These are phyloP conservation scores for Callosobruchus maculatus DNA, from an alignment of 2,888 invertebrate genomes.

Conservation along the genomic window DNA sequence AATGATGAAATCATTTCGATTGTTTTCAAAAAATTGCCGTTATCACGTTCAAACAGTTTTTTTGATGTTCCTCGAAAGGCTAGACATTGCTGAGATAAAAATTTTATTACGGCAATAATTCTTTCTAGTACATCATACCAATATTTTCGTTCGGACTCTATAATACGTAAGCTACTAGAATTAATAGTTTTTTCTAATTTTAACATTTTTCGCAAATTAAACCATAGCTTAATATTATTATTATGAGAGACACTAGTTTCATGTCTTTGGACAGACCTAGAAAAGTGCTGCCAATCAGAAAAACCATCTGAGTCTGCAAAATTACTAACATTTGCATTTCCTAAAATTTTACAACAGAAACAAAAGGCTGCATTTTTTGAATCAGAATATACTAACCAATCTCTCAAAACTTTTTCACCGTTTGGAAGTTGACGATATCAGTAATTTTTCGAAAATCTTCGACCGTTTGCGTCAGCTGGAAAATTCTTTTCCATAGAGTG, in stretches of 20 bases:
- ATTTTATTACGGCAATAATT: slow-evolving; percentile 4
- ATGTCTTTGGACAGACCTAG: slow-evolving; percentile 2
- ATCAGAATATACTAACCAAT: slow-evolving; percentile 23
- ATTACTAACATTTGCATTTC: neutral
- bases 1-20: neutral
- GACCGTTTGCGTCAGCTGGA: too few relatives aligned
- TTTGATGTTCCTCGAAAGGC: slow-evolving; percentile 7
- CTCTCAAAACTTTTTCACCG: slow-evolving; percentile 7
- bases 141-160: slow-evolving; percentile 5
- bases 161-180: neutral
- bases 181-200: slow-evolving; percentile 6
- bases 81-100: slow-evolving; percentile 1
- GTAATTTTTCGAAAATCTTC: too few relatives aligned
- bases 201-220: neutral
- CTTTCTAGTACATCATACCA: slow-evolving; percentile 6
- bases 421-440: too few relatives aligned
- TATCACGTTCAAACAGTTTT: slow-evolving; percentile 7
- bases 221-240: slow-evolving; percentile 1
- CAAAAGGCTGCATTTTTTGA: slow-evolving; percentile 23
- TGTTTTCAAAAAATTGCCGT: slow-evolving; percentile 7
- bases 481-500: too few relatives aligned
- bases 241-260: slow-evolving; percentile 2
- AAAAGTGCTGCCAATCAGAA: slow-evolving; percentile 5
- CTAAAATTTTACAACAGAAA: slow-evolving; percentile 22
- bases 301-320: neutral